Evolutionary conservation across 2,113 vertebrate genomes (phyloP), one percentile per base, ranked within the genome.

Genomic region (Piprites chloris): DNA sequence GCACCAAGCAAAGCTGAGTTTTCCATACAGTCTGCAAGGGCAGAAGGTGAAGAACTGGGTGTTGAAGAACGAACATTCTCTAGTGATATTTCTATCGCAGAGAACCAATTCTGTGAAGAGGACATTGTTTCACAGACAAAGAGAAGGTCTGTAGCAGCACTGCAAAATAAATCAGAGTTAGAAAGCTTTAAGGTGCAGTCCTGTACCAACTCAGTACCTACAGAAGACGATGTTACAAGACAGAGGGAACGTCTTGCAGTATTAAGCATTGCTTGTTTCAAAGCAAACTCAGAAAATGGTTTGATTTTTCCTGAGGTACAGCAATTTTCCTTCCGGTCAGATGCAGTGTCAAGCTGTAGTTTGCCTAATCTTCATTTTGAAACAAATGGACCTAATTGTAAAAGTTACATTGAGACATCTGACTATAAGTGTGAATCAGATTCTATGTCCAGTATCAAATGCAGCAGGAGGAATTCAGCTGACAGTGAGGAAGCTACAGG

Each of bases 291-390:
- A 81, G 89, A 98, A 94, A 78, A 88, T 76, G 86, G 41, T 91
- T 91, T 98, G 94, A 46, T 80, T 41, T 85, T 88, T 74, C 80
- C 93, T 30, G 22, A 33, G 15, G 32, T 44, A 32, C 69, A 78
- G 63, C 91, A 81, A 6, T 85, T 83, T 55, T 65, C 94, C 68
- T 76, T 85, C 55, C 9, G 0, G 78, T 58, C 95, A 90, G 83
- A 87, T 92, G 75, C 66, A 91, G 93, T 84, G 63, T 61, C 82
- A 73, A 94, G 95, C 67, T 85, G 55, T 41, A 98, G 98, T 90
- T 96, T 98, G 87, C 97, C 97, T 61, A 93, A 96, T 63, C 96
- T 97, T 86, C 35, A 90, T 67, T 96, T 96, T 79, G 83, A 94
- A 94, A 85, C 93, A 69, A 71, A 96, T 87, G 94, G 62, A 85